Percentiles rank a stretch among this genome's conserved stretches.
These are phyloP conservation scores for Laspeyria flexula DNA, from an alignment of 2,888 invertebrate species.

Conservation along the genomic window DNA sequence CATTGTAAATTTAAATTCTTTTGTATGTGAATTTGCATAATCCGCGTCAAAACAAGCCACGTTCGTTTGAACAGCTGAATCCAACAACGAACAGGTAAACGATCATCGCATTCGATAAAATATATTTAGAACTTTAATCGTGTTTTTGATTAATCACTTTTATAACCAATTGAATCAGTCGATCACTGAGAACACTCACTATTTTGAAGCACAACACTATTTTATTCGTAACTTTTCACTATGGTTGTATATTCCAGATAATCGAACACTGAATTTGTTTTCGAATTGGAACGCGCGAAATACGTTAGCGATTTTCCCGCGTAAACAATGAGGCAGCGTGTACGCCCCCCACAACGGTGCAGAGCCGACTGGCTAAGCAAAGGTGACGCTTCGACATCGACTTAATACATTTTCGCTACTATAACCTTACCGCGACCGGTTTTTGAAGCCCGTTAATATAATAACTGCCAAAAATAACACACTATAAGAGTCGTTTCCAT, in stretches of 20 bases:
- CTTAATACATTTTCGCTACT: constrained; percentile 47
- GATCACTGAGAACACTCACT: constrained; percentile 22
- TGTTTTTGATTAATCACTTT: constrained; percentile 36
- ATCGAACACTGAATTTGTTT: constrained; percentile 27
- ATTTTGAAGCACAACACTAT: constrained; percentile 6
- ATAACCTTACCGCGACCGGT: constrained; percentile 67
- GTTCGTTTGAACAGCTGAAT: constrained; percentile 61
- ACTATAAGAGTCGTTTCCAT: constrained; percentile 34
- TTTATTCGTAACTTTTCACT: constrained; percentile 32
- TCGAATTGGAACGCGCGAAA: constrained; percentile 44
- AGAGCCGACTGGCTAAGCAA: constrained; percentile 56
- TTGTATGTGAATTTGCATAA: constrained; percentile 60
- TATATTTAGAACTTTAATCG: constrained; percentile 23
- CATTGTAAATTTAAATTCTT: constrained; percentile 58
- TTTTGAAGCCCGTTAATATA: constrained; percentile 55
- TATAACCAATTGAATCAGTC: constrained; percentile 20
- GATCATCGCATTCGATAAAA: constrained; percentile 57
- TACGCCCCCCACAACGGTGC: constrained; percentile 50
- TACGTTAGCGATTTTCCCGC: constrained; percentile 64
- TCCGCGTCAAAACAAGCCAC: constrained; percentile 48
- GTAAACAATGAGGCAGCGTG: constrained; percentile 56
- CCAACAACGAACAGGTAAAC: constrained; percentile 49
- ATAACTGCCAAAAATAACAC: constrained; percentile 62
- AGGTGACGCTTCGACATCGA: constrained; percentile 35
- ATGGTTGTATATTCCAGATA: constrained; percentile 22